Evolutionary conservation across 2,888 invertebrate genomes (phyloP).

Genomic region (Pantelozetes paolii): DNA sequence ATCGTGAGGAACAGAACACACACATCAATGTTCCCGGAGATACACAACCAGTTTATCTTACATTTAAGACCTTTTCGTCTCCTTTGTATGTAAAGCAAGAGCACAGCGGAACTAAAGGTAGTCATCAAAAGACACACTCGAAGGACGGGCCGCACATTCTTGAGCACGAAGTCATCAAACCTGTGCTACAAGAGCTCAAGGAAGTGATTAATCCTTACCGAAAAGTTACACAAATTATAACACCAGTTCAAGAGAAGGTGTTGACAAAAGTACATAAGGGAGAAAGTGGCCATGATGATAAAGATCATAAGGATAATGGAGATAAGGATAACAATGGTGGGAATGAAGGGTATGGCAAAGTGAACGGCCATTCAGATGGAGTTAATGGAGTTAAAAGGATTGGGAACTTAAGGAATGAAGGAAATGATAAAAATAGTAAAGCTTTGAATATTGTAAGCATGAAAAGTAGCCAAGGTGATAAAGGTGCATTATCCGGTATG

Average conservation of each 20-base stretch:
- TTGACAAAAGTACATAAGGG: conserved; percentile 15
- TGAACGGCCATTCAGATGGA: too few species aligned
- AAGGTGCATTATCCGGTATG: too few species aligned
- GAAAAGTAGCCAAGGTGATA: too few species aligned
- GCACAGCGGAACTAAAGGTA: neutral
- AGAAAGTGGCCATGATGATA: too few species aligned
- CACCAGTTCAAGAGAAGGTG: conserved; percentile 19
- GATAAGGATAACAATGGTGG: too few species aligned
- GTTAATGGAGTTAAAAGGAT: too few species aligned
- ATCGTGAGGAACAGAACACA: too few species aligned
- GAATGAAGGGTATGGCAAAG: too few species aligned
- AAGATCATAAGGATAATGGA: too few species aligned
- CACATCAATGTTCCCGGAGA: conserved; percentile 13
- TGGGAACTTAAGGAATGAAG: too few species aligned
- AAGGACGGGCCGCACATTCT: neutral
- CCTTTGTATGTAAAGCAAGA: conserved; percentile 33
- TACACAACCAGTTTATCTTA: conserved; percentile 15
- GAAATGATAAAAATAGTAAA: too few species aligned
- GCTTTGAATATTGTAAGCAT: too few species aligned
- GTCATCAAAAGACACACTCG: neutral
- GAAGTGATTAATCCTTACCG: conserved; percentile 33
- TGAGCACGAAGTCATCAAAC: neutral
- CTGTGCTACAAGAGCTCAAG: conserved; percentile 28
- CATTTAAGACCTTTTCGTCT: conserved; percentile 27
- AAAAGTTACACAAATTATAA: neutral